These are phyloP conservation scores for Scylla paramamosain DNA, from an alignment of 1,140 invertebrate genomes.

Conservation along the genomic window DNA sequence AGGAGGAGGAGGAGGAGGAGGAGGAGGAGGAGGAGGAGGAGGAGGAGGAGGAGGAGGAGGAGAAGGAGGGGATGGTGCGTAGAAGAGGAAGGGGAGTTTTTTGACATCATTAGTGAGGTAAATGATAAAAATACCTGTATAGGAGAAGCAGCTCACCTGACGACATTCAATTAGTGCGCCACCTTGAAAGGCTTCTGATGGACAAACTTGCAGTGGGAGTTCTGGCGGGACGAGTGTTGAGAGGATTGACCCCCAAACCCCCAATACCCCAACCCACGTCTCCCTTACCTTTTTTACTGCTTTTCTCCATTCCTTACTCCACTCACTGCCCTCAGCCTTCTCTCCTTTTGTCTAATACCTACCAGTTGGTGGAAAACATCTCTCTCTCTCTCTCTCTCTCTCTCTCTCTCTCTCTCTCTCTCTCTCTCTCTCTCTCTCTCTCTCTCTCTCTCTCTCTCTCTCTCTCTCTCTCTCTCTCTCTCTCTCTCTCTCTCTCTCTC, in stretches of 20 bases:
- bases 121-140: background rate
- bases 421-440: too few species aligned
- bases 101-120: background rate
- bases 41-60: background rate
- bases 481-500: background rate
- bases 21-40: background rate
- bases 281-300: too few species aligned
- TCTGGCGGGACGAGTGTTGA: too few species aligned
- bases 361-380: too few species aligned
- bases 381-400: too few species aligned
- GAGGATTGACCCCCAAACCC: too few species aligned
- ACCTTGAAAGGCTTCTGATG: constrained; percentile 2
- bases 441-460: too few species aligned
- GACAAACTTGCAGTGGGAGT: background rate
- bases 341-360: too few species aligned
- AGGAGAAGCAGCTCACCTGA: background rate
- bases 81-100: background rate
- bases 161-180: background rate
- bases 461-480: background rate
- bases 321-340: too few species aligned
- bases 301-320: too few species aligned
- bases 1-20: background rate
- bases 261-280: too few species aligned
- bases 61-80: background rate
- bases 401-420: too few species aligned